Percentiles rank a stretch among this genome's conserved stretches.
Conservation (phyloP, 2,888 invertebrate genomes). For the Clivina fossor region DNA sequence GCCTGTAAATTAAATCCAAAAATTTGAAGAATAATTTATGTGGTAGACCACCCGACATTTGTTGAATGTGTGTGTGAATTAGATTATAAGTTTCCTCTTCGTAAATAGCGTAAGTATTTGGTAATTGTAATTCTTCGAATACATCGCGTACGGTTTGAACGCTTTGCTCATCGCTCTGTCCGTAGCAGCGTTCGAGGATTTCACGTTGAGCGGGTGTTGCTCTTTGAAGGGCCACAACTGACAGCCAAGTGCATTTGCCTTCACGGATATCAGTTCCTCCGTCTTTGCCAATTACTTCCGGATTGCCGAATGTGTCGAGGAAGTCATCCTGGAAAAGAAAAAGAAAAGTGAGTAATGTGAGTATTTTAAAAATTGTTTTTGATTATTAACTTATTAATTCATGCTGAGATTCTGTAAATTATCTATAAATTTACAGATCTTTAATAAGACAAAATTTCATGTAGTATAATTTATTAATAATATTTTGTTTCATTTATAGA, state of each 20-base stretch:
- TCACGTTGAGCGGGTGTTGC: constrained; percentile 70
- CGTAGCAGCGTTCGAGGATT: constrained; percentile 77
- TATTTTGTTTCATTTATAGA: no score
- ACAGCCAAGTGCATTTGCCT: constrained; percentile 95
- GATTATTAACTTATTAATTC: no score
- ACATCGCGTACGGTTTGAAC: constrained; percentile 71
- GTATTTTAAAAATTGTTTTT: no score
- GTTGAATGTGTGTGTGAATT: constrained; percentile 80
- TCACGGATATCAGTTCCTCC: constrained; percentile 90
- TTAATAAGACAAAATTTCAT: no score
- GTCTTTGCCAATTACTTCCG: constrained; percentile 81
- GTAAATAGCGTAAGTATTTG: constrained; percentile 74
- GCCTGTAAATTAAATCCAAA: constrained; percentile 77
- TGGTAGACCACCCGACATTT: constrained; percentile 78
- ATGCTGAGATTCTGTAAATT: no score
- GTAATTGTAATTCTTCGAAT: constrained; percentile 75
- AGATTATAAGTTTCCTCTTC: constrained; percentile 83
- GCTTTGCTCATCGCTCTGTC: constrained; percentile 65
- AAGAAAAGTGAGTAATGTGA: constrained; percentile 16
- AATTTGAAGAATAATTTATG: constrained; percentile 81
- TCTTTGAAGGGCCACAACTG: constrained; percentile 83
- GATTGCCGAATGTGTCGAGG: constrained; percentile 88
- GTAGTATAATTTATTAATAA: no score
- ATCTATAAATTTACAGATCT: no score
- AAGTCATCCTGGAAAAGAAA: constrained; percentile 72